Evolutionary conservation across 2,113 vertebrate genomes (phyloP).

Genomic region (Hylia prasina): DNA sequence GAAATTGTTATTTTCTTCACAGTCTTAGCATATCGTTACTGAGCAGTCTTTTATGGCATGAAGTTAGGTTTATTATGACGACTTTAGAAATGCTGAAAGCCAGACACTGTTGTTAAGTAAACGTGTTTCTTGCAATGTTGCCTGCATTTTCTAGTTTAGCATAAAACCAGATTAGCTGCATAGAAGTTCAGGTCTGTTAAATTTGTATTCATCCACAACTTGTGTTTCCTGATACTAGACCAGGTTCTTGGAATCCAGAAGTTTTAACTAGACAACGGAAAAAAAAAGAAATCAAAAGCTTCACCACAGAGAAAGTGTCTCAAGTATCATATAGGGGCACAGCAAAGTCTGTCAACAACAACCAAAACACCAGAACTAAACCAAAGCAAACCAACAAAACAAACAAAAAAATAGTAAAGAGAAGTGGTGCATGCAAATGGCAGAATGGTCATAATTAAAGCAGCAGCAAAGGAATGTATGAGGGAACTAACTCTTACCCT

Average conservation of each 20-base stretch:
- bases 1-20: neutral
- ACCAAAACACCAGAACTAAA: neutral
- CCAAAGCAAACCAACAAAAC: neutral
- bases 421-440: neutral
- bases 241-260: neutral
- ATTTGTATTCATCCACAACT: neutral
- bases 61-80: neutral
- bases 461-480: fast-evolving
- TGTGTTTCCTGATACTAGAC: neutral
- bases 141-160: neutral
- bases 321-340: neutral
- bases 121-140: neutral
- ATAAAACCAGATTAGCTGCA: neutral
- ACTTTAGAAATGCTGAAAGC: neutral
- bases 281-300: neutral
- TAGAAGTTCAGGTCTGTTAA: neutral
- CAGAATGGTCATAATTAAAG: neutral
- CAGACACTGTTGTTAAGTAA: neutral
- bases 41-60: neutral
- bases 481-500: neutral
- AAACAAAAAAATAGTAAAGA: neutral
- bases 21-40: neutral
- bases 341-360: neutral
- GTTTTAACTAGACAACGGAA: neutral
- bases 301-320: neutral